These are phyloP conservation scores for Sus cebifrons DNA, from an alignment of 2,797 vertebrate genomes.

Conservation along the genomic window DNA sequence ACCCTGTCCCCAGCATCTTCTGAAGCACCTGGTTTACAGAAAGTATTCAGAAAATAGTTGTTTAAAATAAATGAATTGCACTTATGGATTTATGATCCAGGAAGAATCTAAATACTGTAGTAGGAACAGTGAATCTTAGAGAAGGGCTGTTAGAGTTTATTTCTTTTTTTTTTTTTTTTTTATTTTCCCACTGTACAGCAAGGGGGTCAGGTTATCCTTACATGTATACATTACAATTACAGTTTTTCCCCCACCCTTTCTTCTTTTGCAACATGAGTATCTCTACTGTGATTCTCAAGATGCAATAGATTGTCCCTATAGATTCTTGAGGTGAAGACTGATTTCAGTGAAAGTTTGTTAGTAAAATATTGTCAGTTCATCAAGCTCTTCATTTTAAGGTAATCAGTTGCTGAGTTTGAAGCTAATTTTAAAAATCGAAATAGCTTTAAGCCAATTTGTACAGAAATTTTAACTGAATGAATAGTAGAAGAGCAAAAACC, in stretches of 20 bases:
- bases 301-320: background rate
- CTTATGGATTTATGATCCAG: background rate
- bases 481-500: background rate
- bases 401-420: background rate
- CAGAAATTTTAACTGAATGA: background rate
- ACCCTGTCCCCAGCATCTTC: background rate
- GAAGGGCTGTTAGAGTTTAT: background rate
- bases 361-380: background rate
- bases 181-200: no score
- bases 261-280: no score
- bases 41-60: background rate
- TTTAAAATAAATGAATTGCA: background rate
- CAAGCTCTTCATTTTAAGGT: background rate
- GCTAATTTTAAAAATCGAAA: background rate
- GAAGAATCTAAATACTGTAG: background rate
- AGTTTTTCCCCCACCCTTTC: no score
- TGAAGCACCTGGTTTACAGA: background rate
- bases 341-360: background rate
- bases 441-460: background rate
- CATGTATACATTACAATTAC: no score
- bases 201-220: no score
- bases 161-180: no score
- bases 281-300: background rate
- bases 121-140: background rate
- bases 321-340: background rate